phyloP scores from a whole-genome alignment of 2,888 invertebrate genomes.

The Rapana venosa region DNA sequence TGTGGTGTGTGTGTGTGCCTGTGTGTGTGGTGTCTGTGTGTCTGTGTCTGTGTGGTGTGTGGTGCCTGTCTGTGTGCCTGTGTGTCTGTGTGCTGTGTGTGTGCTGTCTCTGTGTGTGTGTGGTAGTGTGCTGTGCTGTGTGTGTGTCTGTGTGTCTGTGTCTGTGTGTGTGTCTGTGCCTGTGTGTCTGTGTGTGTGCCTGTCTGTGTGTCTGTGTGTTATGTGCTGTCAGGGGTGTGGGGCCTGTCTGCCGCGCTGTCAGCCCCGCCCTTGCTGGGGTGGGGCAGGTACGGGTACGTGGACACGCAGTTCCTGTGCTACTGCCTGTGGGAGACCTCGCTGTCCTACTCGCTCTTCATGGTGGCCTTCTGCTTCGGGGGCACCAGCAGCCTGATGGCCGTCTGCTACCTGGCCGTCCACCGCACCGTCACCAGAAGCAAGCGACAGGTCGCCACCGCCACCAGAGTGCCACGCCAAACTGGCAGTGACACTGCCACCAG shows the following conservation, averaged over 20 bases:
- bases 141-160: too few relatives aligned
- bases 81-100: too few relatives aligned
- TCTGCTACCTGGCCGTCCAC: conserved; percentile 67
- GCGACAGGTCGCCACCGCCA: conserved; percentile 17
- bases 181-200: too few relatives aligned
- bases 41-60: too few relatives aligned
- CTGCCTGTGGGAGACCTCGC: conserved; percentile 67
- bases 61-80: too few relatives aligned
- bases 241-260: conserved; percentile 62
- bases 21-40: too few relatives aligned
- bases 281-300: conserved; percentile 69
- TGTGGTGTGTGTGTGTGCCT: too few relatives aligned
- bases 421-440: conserved; percentile 59
- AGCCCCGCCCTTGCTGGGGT: conserved; percentile 68
- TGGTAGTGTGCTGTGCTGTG: too few relatives aligned
- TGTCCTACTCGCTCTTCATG: conserved; percentile 73
- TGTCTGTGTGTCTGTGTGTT: too few relatives aligned
- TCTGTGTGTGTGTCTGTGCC: too few relatives aligned
- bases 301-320: conserved; percentile 70
- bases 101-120: too few relatives aligned
- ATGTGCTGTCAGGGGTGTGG: conserved; percentile 60
- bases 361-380: conserved; percentile 70
- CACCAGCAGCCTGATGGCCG: conserved; percentile 69
- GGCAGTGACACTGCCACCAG: too few relatives aligned
- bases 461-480: not conserved